Conservation (phyloP, 2,797 vertebrate species). For the Corythornis leucogaster region DNA sequence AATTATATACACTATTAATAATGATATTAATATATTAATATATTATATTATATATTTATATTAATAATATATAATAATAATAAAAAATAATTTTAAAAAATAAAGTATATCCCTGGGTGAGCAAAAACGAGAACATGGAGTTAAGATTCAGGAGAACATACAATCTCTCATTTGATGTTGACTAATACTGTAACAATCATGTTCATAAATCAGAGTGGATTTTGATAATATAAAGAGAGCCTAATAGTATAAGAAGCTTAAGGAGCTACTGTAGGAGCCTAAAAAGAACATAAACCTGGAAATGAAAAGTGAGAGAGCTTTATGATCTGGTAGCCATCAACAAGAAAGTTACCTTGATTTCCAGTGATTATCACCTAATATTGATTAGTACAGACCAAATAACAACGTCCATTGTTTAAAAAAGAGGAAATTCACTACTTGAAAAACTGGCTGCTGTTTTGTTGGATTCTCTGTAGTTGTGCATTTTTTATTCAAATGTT, state of each 20-base stretch:
- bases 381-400: not conserved
- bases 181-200: not conserved
- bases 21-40: no score
- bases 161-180: not conserved
- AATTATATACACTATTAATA: no score
- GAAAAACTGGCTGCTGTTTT: not conserved
- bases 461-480: not conserved
- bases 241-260: not conserved
- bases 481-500: not conserved
- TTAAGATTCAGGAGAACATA: not conserved
- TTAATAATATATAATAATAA: not conserved
- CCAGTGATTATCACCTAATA: not conserved
- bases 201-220: not conserved
- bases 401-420: accelerated
- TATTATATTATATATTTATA: no score
- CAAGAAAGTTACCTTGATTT: not conserved
- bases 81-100: no score
- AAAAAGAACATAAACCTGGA: not conserved
- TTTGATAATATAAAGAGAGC: not conserved
- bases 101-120: not conserved
- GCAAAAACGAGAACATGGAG: not conserved
- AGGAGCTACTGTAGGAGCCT: not conserved
- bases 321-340: not conserved
- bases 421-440: not conserved
- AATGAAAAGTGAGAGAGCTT: not conserved